phyloP scores from a whole-genome alignment of 2,797 vertebrate species.

The Alexandromys oeconomus region DNA sequence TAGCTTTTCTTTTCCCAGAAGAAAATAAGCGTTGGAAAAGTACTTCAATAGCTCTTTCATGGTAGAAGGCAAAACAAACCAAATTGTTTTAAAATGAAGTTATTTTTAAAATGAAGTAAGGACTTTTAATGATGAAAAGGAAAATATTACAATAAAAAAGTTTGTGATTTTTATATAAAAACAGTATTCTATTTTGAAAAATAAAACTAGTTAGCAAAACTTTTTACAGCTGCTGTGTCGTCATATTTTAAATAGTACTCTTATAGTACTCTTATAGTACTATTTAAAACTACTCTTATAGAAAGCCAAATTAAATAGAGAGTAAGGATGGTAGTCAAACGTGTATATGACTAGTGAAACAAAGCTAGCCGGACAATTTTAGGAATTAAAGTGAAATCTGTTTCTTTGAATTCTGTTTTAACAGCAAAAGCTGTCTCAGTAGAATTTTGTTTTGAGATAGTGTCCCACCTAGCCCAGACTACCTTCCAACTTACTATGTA shows the following conservation, averaged over 20 bases:
- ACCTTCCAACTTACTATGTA: neutral
- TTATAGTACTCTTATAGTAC: neutral
- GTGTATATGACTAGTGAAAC: neutral
- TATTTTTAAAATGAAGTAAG: slow-evolving; percentile 51
- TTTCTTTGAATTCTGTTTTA: slow-evolving; percentile 16
- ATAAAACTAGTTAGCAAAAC: slow-evolving; percentile 22
- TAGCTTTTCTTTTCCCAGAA: neutral
- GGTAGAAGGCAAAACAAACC: slow-evolving; percentile 56
- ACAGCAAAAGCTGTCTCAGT: neutral
- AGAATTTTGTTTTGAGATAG: neutral
- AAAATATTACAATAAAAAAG: slow-evolving; percentile 18
- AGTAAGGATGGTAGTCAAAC: neutral
- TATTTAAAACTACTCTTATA: too few relatives aligned
- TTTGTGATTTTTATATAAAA: neutral
- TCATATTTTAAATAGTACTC: slow-evolving; percentile 5
- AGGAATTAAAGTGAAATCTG: neutral
- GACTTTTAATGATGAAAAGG: slow-evolving; percentile 21
- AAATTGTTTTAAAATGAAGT: slow-evolving; percentile 28
- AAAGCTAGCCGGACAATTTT: neutral
- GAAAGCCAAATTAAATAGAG: slow-evolving; percentile 35
- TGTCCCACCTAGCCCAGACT: neutral
- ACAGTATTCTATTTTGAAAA: slow-evolving; percentile 1
- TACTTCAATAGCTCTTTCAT: slow-evolving; percentile 27
- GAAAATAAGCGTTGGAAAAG: slow-evolving; percentile 4
- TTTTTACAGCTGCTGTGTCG: neutral